phyloP scores from a whole-genome alignment of 2,888 invertebrate species.

The Diplazon laetatorius region DNA sequence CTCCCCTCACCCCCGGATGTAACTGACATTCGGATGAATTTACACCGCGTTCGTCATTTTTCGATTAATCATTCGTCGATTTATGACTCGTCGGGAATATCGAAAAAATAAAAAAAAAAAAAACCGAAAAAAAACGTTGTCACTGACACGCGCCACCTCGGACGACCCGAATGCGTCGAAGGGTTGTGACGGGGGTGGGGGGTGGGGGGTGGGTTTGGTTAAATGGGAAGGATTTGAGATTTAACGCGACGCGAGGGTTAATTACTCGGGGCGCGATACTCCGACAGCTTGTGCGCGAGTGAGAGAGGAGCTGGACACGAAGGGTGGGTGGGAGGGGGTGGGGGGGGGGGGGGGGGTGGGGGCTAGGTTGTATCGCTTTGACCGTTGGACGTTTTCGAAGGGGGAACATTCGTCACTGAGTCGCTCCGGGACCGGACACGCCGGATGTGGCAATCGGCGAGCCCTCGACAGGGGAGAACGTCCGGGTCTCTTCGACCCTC shows the following conservation, averaged over 20 bases:
- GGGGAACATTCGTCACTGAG: constrained; percentile 62
- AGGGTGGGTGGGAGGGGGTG: no score
- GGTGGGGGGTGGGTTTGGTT: no score
- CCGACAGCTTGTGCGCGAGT: no score
- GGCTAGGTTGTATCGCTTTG: constrained; percentile 22
- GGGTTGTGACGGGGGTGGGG: background rate
- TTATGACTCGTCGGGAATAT: constrained; percentile 54
- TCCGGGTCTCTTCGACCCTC: constrained; percentile 37
- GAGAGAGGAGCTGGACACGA: no score
- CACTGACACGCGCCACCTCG: background rate
- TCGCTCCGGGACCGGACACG: constrained; percentile 40
- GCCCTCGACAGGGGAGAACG: constrained; percentile 51
- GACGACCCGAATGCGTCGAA: background rate
- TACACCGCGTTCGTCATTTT: constrained; percentile 27
- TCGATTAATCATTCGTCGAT: constrained; percentile 59
- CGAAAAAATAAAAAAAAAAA: no score
- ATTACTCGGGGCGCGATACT: constrained; percentile 52
- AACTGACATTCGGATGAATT: constrained; percentile 31
- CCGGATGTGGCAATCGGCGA: constrained; percentile 48
- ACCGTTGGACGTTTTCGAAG: constrained; percentile 30
- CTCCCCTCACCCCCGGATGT: no score
- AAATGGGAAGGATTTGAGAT: constrained; percentile 19
- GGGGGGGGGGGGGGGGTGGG: constrained; percentile 15
- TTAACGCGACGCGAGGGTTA: constrained; percentile 57
- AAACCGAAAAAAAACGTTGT: constrained; percentile 47